Evolutionary conservation across 1,140 invertebrate genomes (phyloP).

Genomic region (Nephotettix cincticeps): DNA sequence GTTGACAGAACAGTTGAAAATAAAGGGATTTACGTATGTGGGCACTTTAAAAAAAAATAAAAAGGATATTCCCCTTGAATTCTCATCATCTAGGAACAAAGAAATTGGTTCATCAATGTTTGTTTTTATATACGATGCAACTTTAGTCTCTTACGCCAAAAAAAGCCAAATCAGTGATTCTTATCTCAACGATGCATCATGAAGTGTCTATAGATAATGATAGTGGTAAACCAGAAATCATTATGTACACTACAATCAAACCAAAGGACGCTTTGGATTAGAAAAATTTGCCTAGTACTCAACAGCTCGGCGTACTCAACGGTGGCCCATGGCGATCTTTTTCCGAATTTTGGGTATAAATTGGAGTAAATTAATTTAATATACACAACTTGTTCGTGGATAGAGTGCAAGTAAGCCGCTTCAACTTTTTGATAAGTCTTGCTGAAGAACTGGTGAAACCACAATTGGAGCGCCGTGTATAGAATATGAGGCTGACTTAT

Average conservation of each 20-base stretch:
- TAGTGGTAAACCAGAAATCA: slow-evolving; percentile 39
- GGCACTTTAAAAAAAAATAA: slow-evolving; percentile 51
- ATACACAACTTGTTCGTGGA: too few species aligned
- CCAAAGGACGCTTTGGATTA: slow-evolving; percentile 43
- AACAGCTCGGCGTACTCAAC: slow-evolving; percentile 33
- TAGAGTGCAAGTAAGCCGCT: too few species aligned
- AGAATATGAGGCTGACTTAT: too few species aligned
- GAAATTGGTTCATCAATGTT: slow-evolving; percentile 21
- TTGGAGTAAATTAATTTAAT: slow-evolving; percentile 37
- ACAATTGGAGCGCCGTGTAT: too few species aligned
- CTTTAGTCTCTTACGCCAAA: slow-evolving; percentile 34
- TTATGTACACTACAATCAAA: slow-evolving; percentile 40
- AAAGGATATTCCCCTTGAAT: slow-evolving; percentile 45
- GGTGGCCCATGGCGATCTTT: slow-evolving; percentile 44
- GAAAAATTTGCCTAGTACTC: slow-evolving; percentile 40
- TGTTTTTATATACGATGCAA: slow-evolving; percentile 31
- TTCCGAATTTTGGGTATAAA: slow-evolving; percentile 40
- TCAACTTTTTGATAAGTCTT: too few species aligned
- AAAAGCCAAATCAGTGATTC: slow-evolving; percentile 26
- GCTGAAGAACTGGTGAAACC: too few species aligned
- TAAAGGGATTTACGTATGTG: slow-evolving; percentile 44
- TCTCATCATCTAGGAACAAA: slow-evolving; percentile 29
- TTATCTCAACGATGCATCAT: slow-evolving; percentile 44
- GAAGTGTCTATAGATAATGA: slow-evolving; percentile 29
- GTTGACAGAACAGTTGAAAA: slow-evolving; percentile 42